phyloP scores from a whole-genome alignment of 1,140 invertebrate species.

The Pteromalus puparum region DNA sequence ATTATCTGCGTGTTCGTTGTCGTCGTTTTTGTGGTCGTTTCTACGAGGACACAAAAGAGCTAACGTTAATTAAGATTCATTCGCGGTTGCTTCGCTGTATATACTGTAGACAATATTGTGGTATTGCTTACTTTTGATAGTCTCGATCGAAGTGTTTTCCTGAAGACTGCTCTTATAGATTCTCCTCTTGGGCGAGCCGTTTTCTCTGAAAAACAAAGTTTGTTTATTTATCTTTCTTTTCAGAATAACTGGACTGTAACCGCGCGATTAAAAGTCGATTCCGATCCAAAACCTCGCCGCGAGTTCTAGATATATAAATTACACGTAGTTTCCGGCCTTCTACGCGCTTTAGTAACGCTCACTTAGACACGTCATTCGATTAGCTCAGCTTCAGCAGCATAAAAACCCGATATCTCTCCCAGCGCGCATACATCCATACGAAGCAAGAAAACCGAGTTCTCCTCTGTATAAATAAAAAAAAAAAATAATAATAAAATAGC shows the following conservation, averaged over 20 bases:
- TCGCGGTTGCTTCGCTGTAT: neutral
- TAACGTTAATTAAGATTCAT: neutral
- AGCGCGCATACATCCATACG: neutral
- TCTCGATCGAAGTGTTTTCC: conserved; percentile 70
- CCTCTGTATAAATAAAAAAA: neutral
- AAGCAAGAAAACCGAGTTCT: neutral
- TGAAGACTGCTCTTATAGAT: conserved; percentile 73
- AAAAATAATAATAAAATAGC: neutral
- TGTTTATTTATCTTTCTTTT: neutral
- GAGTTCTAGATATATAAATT: neutral
- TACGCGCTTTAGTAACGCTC: conserved; percentile 18
- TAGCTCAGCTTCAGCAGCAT: neutral
- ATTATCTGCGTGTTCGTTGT: conserved; percentile 64
- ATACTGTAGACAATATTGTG: neutral
- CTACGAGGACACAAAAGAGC: conserved; percentile 58
- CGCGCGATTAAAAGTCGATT: neutral
- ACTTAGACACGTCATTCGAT: conserved; percentile 23
- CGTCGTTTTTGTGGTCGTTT: conserved; percentile 69
- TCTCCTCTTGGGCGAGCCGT: conserved; percentile 71
- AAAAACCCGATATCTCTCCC: neutral
- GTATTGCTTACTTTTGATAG: conserved; percentile 69
- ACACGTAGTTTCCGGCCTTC: conserved; percentile 1
- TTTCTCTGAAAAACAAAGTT: conserved; percentile 64
- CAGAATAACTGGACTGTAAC: neutral
- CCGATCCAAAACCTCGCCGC: neutral